Percentiles rank a stretch among this genome's conserved stretches.
Conservation (phyloP, 2,113 vertebrate species). For the Plecotus auritus region DNA sequence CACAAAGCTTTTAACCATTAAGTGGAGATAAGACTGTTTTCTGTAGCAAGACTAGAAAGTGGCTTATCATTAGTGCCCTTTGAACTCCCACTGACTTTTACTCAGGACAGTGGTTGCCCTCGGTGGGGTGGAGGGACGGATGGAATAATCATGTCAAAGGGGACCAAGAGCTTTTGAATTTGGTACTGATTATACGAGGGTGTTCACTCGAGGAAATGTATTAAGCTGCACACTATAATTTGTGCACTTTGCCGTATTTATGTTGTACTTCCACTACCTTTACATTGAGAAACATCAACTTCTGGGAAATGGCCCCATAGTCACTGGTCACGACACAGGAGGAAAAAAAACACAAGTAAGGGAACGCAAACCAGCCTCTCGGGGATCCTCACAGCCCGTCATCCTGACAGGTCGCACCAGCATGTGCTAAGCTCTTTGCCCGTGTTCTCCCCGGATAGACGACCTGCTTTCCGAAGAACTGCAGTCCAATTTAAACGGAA, state of each 20-base stretch:
- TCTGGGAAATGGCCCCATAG: background rate
- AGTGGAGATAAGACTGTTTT: background rate
- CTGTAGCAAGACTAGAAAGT: background rate
- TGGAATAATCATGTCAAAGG: background rate
- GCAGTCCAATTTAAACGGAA: constrained; percentile 73
- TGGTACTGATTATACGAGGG: too few species aligned
- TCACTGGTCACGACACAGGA: background rate
- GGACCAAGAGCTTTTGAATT: fast-evolving
- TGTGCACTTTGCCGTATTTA: background rate
- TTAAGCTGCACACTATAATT: background rate
- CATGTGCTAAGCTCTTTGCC: background rate
- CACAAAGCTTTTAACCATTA: background rate
- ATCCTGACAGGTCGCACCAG: background rate
- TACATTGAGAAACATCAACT: background rate
- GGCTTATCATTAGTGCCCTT: background rate
- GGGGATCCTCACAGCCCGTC: background rate
- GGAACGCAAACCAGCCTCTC: background rate
- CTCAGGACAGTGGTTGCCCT: background rate
- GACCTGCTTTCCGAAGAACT: constrained; percentile 71
- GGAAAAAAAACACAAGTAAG: too few species aligned
- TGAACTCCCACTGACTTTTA: background rate
- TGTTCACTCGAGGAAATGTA: background rate
- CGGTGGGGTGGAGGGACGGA: background rate
- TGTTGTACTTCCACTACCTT: background rate
- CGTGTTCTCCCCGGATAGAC: constrained; percentile 57